These are phyloP conservation scores for Oryzias sinensis DNA, from an alignment of 2,797 vertebrate species.

Conservation along the genomic window DNA sequence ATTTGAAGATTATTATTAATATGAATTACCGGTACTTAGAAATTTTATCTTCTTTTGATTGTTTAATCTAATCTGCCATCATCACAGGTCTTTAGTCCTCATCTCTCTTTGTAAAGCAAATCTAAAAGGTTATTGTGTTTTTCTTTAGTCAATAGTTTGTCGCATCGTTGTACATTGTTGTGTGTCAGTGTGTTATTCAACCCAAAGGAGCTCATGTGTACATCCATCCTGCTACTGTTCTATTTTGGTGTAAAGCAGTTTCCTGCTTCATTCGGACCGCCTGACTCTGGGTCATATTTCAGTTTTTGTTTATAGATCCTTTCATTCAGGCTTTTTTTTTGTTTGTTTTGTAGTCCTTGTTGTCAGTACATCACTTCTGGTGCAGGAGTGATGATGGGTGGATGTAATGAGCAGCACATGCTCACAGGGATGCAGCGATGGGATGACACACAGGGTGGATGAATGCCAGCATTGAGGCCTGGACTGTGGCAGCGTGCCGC, in stretches of 20 bases:
- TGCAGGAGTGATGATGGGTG: constrained; percentile 22
- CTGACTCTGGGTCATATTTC: constrained; percentile 1
- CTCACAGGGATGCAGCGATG: constrained; percentile 23
- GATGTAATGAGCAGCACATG: constrained; percentile 38
- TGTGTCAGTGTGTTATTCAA: constrained; percentile 30
- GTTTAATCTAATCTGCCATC: neutral
- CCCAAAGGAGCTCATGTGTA: constrained; percentile 23
- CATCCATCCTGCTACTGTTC: constrained; percentile 14
- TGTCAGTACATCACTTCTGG: neutral
- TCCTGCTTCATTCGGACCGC: constrained; percentile 52
- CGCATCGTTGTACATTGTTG: constrained; percentile 39
- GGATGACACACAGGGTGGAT: constrained; percentile 71
- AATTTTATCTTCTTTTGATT: neutral
- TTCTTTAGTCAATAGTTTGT: constrained; percentile 18
- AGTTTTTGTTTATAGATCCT: neutral
- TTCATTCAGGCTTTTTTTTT: constrained; percentile 10
- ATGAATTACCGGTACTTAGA: neutral
- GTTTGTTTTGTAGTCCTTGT: constrained; percentile 1
- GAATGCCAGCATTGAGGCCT: constrained; percentile 71
- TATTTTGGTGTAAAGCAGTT: constrained; percentile 29
- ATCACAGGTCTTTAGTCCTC: neutral
- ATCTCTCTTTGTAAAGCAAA: constrained; percentile 22
- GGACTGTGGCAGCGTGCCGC: constrained; percentile 50
- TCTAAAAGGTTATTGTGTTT: constrained; percentile 31
- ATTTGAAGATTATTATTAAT: neutral